Conservation (phyloP, 2,888 invertebrate species). For the Diaphora mendica region DNA sequence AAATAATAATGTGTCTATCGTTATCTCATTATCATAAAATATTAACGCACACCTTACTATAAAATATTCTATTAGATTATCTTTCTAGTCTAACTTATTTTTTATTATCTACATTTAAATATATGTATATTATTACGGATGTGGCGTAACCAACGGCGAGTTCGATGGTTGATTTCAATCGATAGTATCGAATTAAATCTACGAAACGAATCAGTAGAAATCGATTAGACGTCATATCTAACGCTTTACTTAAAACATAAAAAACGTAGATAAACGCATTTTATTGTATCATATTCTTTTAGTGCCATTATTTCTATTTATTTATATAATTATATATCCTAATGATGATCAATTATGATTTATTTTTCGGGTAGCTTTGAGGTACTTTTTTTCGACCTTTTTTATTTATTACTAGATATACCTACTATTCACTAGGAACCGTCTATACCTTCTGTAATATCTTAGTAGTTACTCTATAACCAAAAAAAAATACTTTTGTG, state of each 20-base stretch:
- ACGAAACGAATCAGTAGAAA: neutral
- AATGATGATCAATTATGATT: neutral
- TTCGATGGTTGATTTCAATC: neutral
- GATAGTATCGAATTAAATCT: neutral
- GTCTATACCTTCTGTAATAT: neutral
- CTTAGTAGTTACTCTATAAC: neutral
- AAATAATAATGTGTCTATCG: conserved; percentile 1
- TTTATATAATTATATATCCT: no score
- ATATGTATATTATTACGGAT: neutral
- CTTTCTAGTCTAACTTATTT: conserved; percentile 1
- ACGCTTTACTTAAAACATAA: neutral
- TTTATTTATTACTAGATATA: neutral
- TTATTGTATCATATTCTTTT: neutral
- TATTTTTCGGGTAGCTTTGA: neutral
- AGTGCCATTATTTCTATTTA: neutral
- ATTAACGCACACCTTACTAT: conserved; percentile 3
- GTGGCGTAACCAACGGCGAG: neutral
- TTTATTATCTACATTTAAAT: neutral
- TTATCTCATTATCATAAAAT: conserved; percentile 1
- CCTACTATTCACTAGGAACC: neutral
- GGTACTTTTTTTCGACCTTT: neutral
- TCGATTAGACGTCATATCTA: neutral
- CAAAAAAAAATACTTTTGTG: neutral
- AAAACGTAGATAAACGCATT: neutral
- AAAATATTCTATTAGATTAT: conserved; percentile 1